These are phyloP conservation scores for Blennius ocellaris DNA, from an alignment of 2,113 vertebrate genomes.

Conservation along the genomic window DNA sequence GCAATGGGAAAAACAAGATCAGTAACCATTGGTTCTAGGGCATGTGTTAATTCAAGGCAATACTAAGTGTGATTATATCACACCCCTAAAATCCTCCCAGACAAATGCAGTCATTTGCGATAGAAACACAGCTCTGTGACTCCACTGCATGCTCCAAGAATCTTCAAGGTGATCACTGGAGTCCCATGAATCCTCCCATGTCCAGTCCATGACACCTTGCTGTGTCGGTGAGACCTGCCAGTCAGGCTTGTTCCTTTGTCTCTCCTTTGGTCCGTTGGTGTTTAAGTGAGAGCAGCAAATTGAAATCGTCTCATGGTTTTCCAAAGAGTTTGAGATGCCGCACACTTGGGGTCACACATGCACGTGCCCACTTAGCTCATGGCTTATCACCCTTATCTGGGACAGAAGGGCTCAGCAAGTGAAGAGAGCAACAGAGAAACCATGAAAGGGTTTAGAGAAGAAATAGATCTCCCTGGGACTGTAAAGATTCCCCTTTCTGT, in stretches of 20 bases:
- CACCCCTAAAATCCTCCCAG: no score
- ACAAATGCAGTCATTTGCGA: neutral
- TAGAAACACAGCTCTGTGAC: constrained; percentile 3
- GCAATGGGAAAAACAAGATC: no score
- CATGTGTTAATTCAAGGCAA: no score
- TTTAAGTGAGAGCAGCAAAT: constrained; percentile 39
- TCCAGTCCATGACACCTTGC: constrained; percentile 18
- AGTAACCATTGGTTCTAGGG: no score
- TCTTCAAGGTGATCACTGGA: constrained; percentile 46
- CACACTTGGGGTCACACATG: constrained; percentile 17
- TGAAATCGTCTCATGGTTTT: constrained; percentile 41
- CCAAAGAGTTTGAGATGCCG: constrained; percentile 39
- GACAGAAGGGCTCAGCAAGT: constrained; percentile 40
- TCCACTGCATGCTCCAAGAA: constrained; percentile 1
- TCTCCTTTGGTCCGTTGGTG: constrained; percentile 26
- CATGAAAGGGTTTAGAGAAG: constrained; percentile 63
- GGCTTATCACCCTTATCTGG: constrained; percentile 59
- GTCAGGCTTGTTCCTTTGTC: constrained; percentile 49
- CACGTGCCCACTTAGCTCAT: constrained; percentile 37
- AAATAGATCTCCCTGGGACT: constrained; percentile 62
- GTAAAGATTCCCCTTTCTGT: constrained; percentile 53
- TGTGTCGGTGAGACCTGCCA: constrained; percentile 51
- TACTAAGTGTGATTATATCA: no score
- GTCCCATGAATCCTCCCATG: constrained; percentile 29
- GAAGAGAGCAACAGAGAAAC: constrained; percentile 57